A percentile compares a stretch with the other conserved stretches of the same genome.
Evolutionary conservation across 2,797 vertebrate genomes (phyloP).

Genomic region (Arvicola amphibius): DNA sequence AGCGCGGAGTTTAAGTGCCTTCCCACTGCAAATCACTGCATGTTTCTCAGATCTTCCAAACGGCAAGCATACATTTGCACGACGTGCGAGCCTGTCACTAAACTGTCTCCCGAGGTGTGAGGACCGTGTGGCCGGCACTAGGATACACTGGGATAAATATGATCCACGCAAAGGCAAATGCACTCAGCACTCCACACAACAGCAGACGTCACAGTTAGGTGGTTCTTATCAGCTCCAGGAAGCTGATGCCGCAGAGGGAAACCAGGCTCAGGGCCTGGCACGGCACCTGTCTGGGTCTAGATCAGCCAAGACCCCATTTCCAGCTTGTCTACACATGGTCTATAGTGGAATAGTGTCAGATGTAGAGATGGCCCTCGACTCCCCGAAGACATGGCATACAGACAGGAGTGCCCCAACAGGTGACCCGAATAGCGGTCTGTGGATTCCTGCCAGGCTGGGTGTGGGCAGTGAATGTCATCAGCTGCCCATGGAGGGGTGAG

Average conservation of each 20-base stretch:
- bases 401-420: accelerated
- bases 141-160: neutral
- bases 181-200: too few species aligned
- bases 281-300: accelerated
- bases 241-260: neutral
- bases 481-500: neutral
- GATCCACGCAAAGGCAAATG: neutral
- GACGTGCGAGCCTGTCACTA: neutral
- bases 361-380: accelerated
- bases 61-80: neutral
- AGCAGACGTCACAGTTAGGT: accelerated
- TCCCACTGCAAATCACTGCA: accelerated
- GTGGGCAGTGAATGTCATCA: neutral
- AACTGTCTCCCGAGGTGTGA: neutral
- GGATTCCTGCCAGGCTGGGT: neutral
- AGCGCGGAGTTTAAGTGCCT: accelerated
- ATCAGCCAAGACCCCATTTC: accelerated
- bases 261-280: accelerated
- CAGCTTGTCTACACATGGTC: accelerated
- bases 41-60: neutral
- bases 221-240: accelerated
- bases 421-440: neutral
- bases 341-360: too few species aligned
- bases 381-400: accelerated
- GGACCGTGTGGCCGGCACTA: neutral